phyloP scores from a whole-genome alignment of 2,797 vertebrate species.

The Sebastes alutus region DNA sequence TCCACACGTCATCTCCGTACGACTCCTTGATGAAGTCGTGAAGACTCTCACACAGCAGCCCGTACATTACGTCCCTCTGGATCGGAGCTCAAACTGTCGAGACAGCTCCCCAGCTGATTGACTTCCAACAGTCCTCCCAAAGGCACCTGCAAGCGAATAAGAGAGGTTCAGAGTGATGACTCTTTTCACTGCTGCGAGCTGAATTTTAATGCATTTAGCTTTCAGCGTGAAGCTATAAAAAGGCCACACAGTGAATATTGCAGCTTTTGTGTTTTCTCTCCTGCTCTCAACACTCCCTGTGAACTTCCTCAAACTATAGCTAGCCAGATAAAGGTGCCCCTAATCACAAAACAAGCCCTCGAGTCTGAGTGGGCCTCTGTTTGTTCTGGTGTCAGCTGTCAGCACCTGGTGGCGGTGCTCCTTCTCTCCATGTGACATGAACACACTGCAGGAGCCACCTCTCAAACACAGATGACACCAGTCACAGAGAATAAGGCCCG shows the following conservation, averaged over 20 bases:
- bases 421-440: constrained; percentile 67
- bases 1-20: constrained; percentile 83
- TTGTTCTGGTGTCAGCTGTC: constrained; percentile 80
- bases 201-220: constrained; percentile 64
- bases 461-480: constrained; percentile 75
- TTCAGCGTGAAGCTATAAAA: constrained; percentile 48
- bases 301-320: constrained; percentile 2
- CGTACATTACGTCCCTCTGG: constrained; percentile 75
- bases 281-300: constrained; percentile 33
- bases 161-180: constrained; percentile 50
- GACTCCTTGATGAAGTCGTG: constrained; percentile 86
- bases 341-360: constrained; percentile 41
- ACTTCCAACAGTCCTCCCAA: constrained; percentile 61
- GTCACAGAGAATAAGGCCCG: background rate
- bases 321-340: constrained; percentile 49
- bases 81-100: constrained; percentile 45
- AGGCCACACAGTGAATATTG: constrained; percentile 14
- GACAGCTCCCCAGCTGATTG: constrained; percentile 49
- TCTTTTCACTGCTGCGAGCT: constrained; percentile 36
- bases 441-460: constrained; percentile 58
- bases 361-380: constrained; percentile 41
- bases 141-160: constrained; percentile 60
- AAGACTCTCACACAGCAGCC: constrained; percentile 84
- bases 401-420: constrained; percentile 65
- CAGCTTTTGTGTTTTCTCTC: constrained; percentile 14